Evolutionary conservation across 2,888 invertebrate species (phyloP), one percentile per base, ranked within the genome.

Genomic region (Bursaphelenchus okinawaensis): DNA sequence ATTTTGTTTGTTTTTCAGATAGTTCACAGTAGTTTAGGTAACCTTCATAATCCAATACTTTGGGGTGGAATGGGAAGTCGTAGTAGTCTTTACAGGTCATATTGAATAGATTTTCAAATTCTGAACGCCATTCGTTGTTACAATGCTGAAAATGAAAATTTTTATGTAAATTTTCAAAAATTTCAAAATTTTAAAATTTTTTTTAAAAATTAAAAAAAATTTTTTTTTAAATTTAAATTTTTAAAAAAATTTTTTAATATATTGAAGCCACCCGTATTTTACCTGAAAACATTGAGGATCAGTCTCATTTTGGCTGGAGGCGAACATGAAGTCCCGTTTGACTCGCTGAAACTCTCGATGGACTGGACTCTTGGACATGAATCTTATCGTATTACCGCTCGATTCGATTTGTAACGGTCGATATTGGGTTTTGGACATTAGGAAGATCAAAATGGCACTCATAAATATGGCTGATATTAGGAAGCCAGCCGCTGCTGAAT

Each of bases 61-160:
- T 68, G 1, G 80, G 80, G 69, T 80, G 80, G 62, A 80, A 76
- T 29, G 80, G 80, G 57, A 80, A 80, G 62, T 80, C 80, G 60
- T 80, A 80, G 66, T 80, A 80, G 61, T 81, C 79, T 7, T 72
- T 28, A 9, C 68, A 24, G 4, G 74, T 73, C 64, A 80, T 73
- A 55, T 72, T 73, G 40, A 80, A 66, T 55, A 70, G 73, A 56
- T 65, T 71, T 59, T 81, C 80, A 62, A 80, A 80, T n/a, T 74
- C 75, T 7, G 60, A 52, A 9, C 65, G 68, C 66, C 76, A 80
- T 19, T 73, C 73, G n/a, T 73, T 51, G 59, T 81, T 81, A 58
- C 80, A 80, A 9, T 70, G 60, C 80, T 80, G 69, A 40, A 62
- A 16, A 54, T 59, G 3, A 40, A 12, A n/a, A 16, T 16, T 40